A percentile compares a stretch with the other conserved stretches of the same genome.
Conservation (phyloP, 2,113 vertebrate genomes). For the Saccopteryx bilineata region DNA sequence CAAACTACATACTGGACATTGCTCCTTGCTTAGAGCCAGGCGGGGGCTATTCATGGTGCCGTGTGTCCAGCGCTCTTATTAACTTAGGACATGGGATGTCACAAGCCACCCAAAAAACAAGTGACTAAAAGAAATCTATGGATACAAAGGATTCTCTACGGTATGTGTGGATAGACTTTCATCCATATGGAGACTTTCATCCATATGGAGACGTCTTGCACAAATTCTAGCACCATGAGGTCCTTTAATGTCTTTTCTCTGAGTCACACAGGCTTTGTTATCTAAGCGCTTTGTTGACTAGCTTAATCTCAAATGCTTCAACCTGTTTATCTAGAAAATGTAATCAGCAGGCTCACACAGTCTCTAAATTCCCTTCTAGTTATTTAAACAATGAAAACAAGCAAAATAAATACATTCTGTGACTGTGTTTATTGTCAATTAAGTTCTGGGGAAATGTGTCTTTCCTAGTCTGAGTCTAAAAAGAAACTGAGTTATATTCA, state of each 20-base stretch:
- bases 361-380: not conserved
- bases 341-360: not conserved
- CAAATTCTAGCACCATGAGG: not conserved
- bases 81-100: not conserved
- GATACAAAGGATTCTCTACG: not conserved
- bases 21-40: not conserved
- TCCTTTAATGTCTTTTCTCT: not conserved
- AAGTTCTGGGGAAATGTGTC: not conserved
- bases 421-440: not conserved
- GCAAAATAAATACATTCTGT: not conserved
- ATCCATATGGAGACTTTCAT: not conserved
- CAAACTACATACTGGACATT: not conserved
- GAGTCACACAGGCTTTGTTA: not conserved
- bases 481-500: not conserved
- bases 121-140: not conserved
- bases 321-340: not conserved
- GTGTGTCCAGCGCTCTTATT: not conserved
- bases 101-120: not conserved
- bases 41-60: not conserved
- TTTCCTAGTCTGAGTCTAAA: not conserved
- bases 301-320: slow-evolving; percentile 30
- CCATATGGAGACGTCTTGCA: not conserved
- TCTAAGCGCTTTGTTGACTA: not conserved
- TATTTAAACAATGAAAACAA: slow-evolving; percentile 20
- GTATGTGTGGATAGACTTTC: not conserved